These are phyloP conservation scores for Anguilla pacifica DNA, from an alignment of 2,797 vertebrate genomes.

Conservation along the genomic window DNA sequence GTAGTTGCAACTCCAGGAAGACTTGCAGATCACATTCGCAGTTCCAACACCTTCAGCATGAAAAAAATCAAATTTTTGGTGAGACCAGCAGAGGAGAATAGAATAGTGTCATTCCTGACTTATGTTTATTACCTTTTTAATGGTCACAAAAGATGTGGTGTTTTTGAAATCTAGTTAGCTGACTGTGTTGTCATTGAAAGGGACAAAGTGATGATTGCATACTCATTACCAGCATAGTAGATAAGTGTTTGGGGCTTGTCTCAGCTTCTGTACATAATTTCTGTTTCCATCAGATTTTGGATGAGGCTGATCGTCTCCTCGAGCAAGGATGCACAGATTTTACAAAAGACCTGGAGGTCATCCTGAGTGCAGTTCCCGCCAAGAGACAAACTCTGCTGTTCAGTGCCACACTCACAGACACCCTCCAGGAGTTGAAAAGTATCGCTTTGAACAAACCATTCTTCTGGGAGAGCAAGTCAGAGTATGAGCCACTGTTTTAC, in stretches of 20 bases:
- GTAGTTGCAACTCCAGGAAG: slow-evolving; percentile 91
- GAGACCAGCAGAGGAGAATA: background rate
- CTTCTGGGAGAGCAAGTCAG: slow-evolving; percentile 88
- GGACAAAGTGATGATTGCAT: background rate
- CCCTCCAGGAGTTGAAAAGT: slow-evolving; percentile 79
- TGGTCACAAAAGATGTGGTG: background rate
- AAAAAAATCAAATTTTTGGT: slow-evolving; percentile 66
- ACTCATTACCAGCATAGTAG: background rate
- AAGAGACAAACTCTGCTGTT: slow-evolving; percentile 89
- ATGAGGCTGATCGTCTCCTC: slow-evolving; percentile 90
- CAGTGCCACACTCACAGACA: slow-evolving; percentile 91
- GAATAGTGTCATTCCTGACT: background rate
- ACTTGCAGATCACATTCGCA: slow-evolving; percentile 90
- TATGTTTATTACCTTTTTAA: background rate
- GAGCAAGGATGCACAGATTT: slow-evolving; percentile 94
- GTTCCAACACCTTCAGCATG: slow-evolving; percentile 86
- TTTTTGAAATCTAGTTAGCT: background rate
- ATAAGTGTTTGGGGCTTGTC: background rate
- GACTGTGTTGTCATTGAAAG: background rate
- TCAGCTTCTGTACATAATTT: background rate
- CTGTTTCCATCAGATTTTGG: slow-evolving; percentile 78
- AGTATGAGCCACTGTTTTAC: slow-evolving; percentile 69
- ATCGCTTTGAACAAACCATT: slow-evolving; percentile 89
- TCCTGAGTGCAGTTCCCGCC: slow-evolving; percentile 75
- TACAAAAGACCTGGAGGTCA: slow-evolving; percentile 87